Evolutionary conservation across 2,113 vertebrate species (phyloP).

Genomic region (Lycaon pictus): DNA sequence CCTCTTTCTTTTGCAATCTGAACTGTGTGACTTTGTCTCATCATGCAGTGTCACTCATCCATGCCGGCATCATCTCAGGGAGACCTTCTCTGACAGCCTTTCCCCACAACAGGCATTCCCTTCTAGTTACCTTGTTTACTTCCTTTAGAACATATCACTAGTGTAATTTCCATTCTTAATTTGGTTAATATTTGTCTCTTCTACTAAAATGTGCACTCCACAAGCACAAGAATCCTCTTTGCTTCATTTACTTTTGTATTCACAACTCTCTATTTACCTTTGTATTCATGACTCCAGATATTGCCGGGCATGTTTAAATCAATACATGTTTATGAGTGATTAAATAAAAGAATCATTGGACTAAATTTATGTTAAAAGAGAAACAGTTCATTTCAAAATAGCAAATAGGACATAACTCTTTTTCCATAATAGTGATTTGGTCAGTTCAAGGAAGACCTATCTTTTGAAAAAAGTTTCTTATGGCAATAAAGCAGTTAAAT

Average conservation of each 20-base stretch:
- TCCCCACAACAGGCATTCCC: background rate
- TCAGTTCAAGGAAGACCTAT: background rate
- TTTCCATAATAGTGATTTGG: background rate
- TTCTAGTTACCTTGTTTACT: background rate
- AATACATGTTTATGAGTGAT: background rate
- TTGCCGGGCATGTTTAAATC: background rate
- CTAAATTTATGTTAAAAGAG: background rate
- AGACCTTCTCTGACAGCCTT: background rate
- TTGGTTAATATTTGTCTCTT: background rate
- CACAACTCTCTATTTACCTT: background rate
- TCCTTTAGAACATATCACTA: background rate
- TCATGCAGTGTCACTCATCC: background rate
- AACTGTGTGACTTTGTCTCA: background rate
- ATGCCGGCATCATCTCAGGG: background rate
- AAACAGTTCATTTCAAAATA: background rate
- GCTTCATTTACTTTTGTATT: background rate
- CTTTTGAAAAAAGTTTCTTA: slow-evolving; percentile 25
- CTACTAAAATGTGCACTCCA: background rate
- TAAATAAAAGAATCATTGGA: background rate
- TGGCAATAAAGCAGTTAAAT: slow-evolving; percentile 17
- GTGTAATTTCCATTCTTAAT: background rate
- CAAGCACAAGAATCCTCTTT: background rate
- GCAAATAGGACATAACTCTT: background rate
- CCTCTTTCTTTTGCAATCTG: background rate
- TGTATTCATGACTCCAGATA: background rate